phyloP scores from a whole-genome alignment of 2,888 invertebrate species.

The Drosophila maculinotata region DNA sequence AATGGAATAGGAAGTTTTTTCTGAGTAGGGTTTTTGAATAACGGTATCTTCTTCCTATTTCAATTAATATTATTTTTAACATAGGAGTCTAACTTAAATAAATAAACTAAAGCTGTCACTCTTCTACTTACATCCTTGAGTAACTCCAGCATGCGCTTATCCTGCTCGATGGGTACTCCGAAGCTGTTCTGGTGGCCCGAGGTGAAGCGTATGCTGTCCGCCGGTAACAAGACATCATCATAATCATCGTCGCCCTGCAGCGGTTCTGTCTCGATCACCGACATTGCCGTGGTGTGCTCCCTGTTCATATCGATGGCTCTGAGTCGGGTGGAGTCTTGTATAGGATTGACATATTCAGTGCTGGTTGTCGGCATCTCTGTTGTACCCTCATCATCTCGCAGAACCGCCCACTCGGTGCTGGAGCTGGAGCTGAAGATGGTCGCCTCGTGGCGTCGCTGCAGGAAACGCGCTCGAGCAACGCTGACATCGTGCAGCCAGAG shows the following conservation, averaged over 20 bases:
- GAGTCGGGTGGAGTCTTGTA: conserved; percentile 73
- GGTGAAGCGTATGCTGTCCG: conserved; percentile 85
- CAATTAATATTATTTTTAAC: too few species aligned
- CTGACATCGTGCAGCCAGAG: conserved; percentile 82
- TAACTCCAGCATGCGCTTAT: conserved; percentile 85
- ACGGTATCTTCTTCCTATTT: too few species aligned
- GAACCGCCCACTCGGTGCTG: conserved; percentile 33
- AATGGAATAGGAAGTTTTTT: too few species aligned
- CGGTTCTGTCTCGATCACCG: conserved; percentile 38
- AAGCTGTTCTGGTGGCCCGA: conserved; percentile 88
- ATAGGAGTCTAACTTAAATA: too few species aligned
- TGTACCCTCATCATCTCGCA: conserved; percentile 36
- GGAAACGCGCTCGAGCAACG: conserved; percentile 75
- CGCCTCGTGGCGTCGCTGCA: conserved; percentile 69
- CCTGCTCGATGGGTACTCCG: conserved; percentile 88
- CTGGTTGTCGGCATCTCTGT: conserved; percentile 26
- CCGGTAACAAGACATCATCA: conserved; percentile 72
- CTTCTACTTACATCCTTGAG: conserved; percentile 79
- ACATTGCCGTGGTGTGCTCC: conserved; percentile 40
- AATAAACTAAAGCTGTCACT: too few species aligned
- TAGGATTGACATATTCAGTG: conserved; percentile 16
- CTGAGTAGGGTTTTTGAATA: background rate
- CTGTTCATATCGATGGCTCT: conserved; percentile 43
- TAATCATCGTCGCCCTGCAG: conserved; percentile 52
- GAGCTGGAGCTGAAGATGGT: conserved; percentile 21